phyloP scores from a whole-genome alignment of 1,140 invertebrate species.

The Ceratina australensis region DNA sequence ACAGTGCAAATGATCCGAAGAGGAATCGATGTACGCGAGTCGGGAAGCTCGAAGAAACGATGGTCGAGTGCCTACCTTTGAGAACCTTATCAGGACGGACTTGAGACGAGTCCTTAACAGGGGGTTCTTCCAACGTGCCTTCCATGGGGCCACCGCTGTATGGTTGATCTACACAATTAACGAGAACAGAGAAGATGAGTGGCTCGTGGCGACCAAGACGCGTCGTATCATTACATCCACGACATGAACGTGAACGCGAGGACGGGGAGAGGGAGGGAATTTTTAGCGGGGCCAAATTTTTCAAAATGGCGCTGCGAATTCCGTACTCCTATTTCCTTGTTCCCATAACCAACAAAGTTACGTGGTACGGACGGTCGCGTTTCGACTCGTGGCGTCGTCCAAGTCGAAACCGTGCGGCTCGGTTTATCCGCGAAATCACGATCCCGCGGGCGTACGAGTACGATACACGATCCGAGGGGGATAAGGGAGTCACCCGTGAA shows the following conservation, averaged over 20 bases:
- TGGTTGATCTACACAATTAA: constrained; percentile 66
- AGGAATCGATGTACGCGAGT: not conserved
- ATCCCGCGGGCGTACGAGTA: too few species aligned
- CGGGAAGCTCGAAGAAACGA: not conserved
- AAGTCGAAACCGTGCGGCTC: not conserved
- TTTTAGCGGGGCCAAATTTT: constrained; percentile 71
- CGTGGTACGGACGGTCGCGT: not conserved
- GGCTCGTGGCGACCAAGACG: constrained; percentile 36
- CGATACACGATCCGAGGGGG: constrained; percentile 1
- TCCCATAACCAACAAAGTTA: constrained; percentile 69
- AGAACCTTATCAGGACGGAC: constrained; percentile 64
- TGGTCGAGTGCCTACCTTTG: constrained; percentile 67
- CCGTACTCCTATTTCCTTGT: constrained; percentile 69
- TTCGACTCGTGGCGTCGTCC: constrained; percentile 13
- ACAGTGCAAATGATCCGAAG: not conserved
- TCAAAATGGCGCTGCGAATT: constrained; percentile 77
- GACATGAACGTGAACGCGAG: constrained; percentile 23
- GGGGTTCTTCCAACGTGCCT: constrained; percentile 74
- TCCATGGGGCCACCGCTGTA: constrained; percentile 75
- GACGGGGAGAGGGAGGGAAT: constrained; percentile 49
- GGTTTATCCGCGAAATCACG: too few species aligned
- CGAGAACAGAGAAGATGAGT: constrained; percentile 48
- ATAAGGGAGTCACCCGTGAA: constrained; percentile 32
- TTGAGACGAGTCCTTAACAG: constrained; percentile 74
- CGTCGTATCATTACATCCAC: constrained; percentile 47